Evolutionary conservation across 1,140 invertebrate genomes (phyloP), one percentile per base, ranked within the genome.

Genomic region (Drosophila biarmipes): DNA sequence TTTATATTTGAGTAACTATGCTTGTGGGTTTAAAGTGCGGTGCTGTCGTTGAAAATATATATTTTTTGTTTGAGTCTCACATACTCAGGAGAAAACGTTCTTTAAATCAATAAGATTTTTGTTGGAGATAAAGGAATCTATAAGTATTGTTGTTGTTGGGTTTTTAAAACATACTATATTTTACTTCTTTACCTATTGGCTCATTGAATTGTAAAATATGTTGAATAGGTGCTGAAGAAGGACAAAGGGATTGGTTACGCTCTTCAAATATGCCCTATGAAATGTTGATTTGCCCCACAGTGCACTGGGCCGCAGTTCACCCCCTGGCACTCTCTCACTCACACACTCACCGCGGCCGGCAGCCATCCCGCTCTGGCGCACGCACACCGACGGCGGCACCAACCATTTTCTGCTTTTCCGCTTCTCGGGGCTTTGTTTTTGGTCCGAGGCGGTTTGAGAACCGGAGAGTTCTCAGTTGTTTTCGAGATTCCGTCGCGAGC

Each of bases 401-500:
- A 73, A 74, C 49, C 59, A 80, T 55, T 59, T 73, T 59, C 35
- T 38, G 73, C 42, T 46, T 78, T 78, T 45, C 68, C 5, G 80
- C n/a, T n/a, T 75, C 45, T 68, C 38, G 24, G 19, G 35, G 58
- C 14, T 31, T 31, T 40, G 58, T 21, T 31, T 31, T 40, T 27
- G 27, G 46, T 49, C 10, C 46, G 46, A 15, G 27, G 27, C 15
- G 46, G 46, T 49, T 49, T 31, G 46, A 51, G 48, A 51, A 51
- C 29, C 58, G 58, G 54, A 57, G 56, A 61, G 63, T 49, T 77
- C 73, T 73, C 62, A 82, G 67, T 80, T 76, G 64, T 75, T 89
- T 76, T 73, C 74, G 42, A 69, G 67, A 46, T 48, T 19, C 71
- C 63, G 59, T 64, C 63, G 82, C 84, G 82, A 68, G 54, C 82